Percentiles rank a stretch among this genome's conserved stretches.
Conservation (phyloP, 2,797 vertebrate species). For the Lindbergichthys nudifrons region DNA sequence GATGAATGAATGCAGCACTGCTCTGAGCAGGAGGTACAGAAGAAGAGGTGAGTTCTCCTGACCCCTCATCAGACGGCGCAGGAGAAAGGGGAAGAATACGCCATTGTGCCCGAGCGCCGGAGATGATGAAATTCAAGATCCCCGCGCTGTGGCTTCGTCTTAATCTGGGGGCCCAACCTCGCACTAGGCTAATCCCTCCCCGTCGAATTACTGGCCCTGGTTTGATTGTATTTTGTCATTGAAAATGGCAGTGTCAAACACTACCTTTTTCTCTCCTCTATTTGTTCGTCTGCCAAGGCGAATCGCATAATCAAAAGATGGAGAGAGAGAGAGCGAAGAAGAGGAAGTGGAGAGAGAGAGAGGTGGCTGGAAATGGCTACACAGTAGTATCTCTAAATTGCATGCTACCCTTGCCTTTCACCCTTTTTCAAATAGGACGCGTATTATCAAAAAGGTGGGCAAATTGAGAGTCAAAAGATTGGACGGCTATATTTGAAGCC, state of each 20-base stretch:
- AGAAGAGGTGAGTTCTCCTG: constrained; percentile 94
- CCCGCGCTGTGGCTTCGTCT: constrained; percentile 79
- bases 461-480: constrained; percentile 85
- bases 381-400: constrained; percentile 87
- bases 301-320: constrained; percentile 85
- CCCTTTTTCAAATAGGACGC: constrained; percentile 78
- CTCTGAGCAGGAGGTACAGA: constrained; percentile 82
- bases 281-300: constrained; percentile 82
- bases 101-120: constrained; percentile 91
- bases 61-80: constrained; percentile 91
- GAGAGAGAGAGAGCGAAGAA: constrained; percentile 37
- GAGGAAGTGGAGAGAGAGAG: constrained; percentile 48
- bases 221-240: constrained; percentile 98
- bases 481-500: constrained; percentile 82
- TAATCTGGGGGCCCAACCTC: constrained; percentile 90
- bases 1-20: constrained; percentile 55
- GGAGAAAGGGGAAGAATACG: constrained; percentile 91
- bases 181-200: constrained; percentile 94
- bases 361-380: constrained; percentile 78
- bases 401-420: constrained; percentile 82
- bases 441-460: constrained; percentile 84
- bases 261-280: constrained; percentile 88
- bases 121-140: constrained; percentile 99
- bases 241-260: constrained; percentile 97
- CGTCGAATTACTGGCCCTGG: constrained; percentile 95